Conservation (phyloP, 2,888 invertebrate species). For the Agrochola litura region DNA sequence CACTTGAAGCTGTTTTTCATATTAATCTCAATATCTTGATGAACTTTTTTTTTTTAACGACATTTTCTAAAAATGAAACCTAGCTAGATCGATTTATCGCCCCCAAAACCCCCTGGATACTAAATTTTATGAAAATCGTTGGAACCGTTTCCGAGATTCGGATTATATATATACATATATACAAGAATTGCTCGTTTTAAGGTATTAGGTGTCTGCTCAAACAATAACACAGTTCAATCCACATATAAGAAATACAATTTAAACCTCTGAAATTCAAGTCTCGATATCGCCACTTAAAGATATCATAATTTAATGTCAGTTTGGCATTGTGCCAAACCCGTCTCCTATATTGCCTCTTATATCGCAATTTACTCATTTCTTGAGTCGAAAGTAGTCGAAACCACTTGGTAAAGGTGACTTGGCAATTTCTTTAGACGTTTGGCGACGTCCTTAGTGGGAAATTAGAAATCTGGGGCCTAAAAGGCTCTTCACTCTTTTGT, state of each 20-base stretch:
- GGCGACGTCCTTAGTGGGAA: constrained; percentile 14
- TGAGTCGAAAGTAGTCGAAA: constrained; percentile 41
- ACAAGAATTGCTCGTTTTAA: too few relatives aligned
- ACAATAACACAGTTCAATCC: constrained; percentile 8
- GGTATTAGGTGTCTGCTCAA: too few relatives aligned
- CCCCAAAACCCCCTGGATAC: too few relatives aligned
- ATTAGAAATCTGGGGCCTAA: constrained; percentile 14
- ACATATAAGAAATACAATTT: constrained; percentile 47
- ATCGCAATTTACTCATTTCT: constrained; percentile 61
- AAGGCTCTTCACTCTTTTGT: background rate
- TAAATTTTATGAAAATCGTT: too few relatives aligned
- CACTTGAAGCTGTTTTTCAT: too few relatives aligned
- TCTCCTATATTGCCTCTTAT: constrained; percentile 57
- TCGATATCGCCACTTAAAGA: constrained; percentile 42
- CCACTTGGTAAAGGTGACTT: constrained; percentile 43
- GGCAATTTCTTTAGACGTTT: constrained; percentile 37
- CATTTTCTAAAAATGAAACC: too few relatives aligned
- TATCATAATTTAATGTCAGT: constrained; percentile 60
- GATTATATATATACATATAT: too few relatives aligned
- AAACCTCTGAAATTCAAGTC: constrained; percentile 44
- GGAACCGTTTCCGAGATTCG: too few relatives aligned
- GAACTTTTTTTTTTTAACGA: too few relatives aligned
- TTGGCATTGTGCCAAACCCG: constrained; percentile 55
- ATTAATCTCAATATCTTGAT: too few relatives aligned
- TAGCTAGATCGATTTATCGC: too few relatives aligned